A percentile compares a stretch with the other conserved stretches of the same genome.
Evolutionary conservation across 2,113 vertebrate genomes (phyloP).

Genomic region (Rhabdomys dilectus): DNA sequence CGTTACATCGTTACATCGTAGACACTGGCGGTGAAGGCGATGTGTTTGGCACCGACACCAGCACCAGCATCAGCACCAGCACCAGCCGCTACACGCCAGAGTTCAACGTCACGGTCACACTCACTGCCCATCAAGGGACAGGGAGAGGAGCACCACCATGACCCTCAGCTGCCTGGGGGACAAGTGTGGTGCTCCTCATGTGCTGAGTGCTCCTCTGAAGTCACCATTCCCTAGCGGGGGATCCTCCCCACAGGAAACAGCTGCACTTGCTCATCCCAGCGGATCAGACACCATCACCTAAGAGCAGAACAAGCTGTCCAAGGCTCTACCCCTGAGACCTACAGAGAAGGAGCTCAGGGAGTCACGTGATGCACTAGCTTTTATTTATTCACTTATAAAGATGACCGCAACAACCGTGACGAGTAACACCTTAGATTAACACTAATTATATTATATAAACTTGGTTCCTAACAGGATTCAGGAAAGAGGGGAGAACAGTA

Average conservation of each 20-base stretch:
- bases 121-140: not conserved
- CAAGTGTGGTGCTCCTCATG: not conserved
- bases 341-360: slow-evolving; percentile 51
- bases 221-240: not conserved
- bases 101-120: not conserved
- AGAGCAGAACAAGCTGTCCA: not conserved
- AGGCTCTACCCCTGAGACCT: slow-evolving; percentile 28
- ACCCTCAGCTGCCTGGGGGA: slow-evolving; percentile 15
- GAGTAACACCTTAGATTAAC: slow-evolving; percentile 74
- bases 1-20: not conserved
- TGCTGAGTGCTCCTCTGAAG: slow-evolving; percentile 22
- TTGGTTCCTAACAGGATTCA: slow-evolving; percentile 72
- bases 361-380: slow-evolving; percentile 59
- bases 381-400: slow-evolving; percentile 82
- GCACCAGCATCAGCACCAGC: not conserved
- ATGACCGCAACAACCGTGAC: slow-evolving; percentile 26
- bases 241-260: not conserved
- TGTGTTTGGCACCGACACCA: not conserved
- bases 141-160: not conserved
- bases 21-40: not conserved
- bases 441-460: slow-evolving; percentile 79
- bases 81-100: not conserved
- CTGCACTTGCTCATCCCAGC: slow-evolving; percentile 24
- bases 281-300: slow-evolving; percentile 39
- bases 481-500: slow-evolving; percentile 43